Evolutionary conservation across 1,140 invertebrate genomes (phyloP).

Genomic region (Theocolax elegans): DNA sequence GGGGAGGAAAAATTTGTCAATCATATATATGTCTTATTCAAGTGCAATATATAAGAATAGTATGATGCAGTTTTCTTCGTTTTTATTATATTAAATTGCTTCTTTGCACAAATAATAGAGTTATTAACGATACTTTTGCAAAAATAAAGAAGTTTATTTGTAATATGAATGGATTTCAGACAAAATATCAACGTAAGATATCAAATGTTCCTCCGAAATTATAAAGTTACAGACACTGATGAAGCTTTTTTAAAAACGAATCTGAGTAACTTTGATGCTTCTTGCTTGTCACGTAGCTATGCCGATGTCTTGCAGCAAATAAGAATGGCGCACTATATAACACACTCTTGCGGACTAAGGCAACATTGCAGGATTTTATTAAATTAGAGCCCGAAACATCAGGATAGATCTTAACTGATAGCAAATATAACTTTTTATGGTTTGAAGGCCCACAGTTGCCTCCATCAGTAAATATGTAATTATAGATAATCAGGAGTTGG

Average conservation of each 20-base stretch:
- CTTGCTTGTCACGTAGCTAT: constrained; percentile 43
- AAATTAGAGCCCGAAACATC: constrained; percentile 13
- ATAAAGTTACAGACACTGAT: constrained; percentile 21
- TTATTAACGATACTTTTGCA: background rate
- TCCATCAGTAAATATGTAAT: constrained; percentile 36
- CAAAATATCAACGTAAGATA: background rate
- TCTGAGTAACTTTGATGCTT: constrained; percentile 44
- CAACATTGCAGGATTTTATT: constrained; percentile 7
- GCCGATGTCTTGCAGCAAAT: constrained; percentile 41
- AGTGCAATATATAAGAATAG: too few species aligned
- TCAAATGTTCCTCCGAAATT: constrained; percentile 2
- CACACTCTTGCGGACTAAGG: constrained; percentile 37
- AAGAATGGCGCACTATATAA: constrained; percentile 37
- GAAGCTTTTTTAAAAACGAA: constrained; percentile 21
- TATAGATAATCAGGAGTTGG: constrained; percentile 17
- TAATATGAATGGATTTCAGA: background rate
- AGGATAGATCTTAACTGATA: constrained; percentile 35
- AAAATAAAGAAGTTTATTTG: background rate
- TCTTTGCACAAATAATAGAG: too few species aligned
- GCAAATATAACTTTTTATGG: constrained; percentile 37
- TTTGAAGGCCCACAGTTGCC: constrained; percentile 42
- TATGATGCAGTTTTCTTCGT: too few species aligned
- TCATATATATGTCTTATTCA: too few species aligned
- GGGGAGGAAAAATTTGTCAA: too few species aligned
- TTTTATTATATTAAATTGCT: too few species aligned